A percentile compares a stretch with the other conserved stretches of the same genome.
Conservation (phyloP, 2,888 invertebrate species). For the Rotaria socialis region DNA sequence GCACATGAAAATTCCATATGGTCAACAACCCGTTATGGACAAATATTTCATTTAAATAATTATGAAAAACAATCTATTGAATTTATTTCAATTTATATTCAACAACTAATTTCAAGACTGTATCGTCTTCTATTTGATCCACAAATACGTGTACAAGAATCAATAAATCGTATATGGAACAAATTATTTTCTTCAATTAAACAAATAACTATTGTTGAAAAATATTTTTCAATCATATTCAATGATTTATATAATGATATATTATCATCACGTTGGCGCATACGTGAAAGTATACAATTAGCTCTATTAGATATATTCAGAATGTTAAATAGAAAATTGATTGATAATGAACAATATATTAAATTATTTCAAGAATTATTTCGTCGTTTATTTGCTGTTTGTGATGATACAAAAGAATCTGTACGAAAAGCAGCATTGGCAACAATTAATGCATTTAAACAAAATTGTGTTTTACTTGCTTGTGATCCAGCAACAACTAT, state of each 20-base stretch:
- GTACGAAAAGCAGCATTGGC: conserved; percentile 51
- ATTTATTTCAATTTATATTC: conserved; percentile 74
- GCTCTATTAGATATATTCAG: conserved; percentile 41
- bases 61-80: conserved; percentile 78
- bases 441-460: conserved; percentile 42
- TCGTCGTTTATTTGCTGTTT: conserved; percentile 63
- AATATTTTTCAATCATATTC: conserved; percentile 75
- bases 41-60: conserved; percentile 83
- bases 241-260: conserved; percentile 75
- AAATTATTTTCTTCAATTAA: conserved; percentile 75
- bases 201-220: conserved; percentile 67
- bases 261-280: conserved; percentile 78
- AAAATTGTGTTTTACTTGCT: conserved; percentile 47
- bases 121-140: conserved; percentile 87
- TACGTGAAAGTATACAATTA: conserved; percentile 72
- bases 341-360: conserved; percentile 38
- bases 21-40: conserved; percentile 82
- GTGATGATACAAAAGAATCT: conserved; percentile 86
- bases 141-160: conserved; percentile 80
- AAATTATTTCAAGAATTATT: conserved; percentile 44
- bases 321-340: conserved; percentile 34
- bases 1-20: conserved; percentile 89
- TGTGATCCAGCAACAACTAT: conserved; percentile 8
- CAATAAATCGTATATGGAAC: conserved; percentile 89
- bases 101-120: conserved; percentile 78